These are phyloP conservation scores for Drosophila barbarae DNA, from an alignment of 2,888 invertebrate genomes.

Conservation along the genomic window DNA sequence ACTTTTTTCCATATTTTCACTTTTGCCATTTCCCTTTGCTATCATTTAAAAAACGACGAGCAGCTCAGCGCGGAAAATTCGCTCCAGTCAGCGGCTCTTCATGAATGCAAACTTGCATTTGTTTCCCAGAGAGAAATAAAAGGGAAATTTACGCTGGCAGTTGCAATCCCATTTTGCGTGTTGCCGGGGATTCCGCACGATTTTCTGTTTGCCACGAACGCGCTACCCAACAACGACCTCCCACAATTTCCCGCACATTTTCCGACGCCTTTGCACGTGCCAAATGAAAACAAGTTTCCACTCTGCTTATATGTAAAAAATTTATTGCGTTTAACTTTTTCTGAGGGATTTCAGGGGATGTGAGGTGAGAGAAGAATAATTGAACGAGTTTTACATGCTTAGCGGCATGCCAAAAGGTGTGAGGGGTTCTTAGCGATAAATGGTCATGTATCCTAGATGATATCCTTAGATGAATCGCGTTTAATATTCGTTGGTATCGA, in stretches of 20 bases:
- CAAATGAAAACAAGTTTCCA: slow-evolving; percentile 37
- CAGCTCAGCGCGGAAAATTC: slow-evolving; percentile 9
- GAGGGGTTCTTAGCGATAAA: slow-evolving; percentile 30
- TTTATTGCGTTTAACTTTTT: slow-evolving; percentile 65
- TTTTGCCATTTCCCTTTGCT: slow-evolving; percentile 20
- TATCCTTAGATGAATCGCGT: slow-evolving; percentile 47
- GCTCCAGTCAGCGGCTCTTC: slow-evolving; percentile 10
- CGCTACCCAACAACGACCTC: slow-evolving; percentile 4
- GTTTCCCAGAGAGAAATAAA: slow-evolving; percentile 14
- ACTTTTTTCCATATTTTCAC: slow-evolving; percentile 10
- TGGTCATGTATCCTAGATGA: slow-evolving; percentile 13
- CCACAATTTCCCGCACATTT: slow-evolving; percentile 14
- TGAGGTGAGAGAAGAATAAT: background rate
- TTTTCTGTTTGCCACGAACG: slow-evolving; percentile 43
- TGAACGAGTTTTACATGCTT: slow-evolving; percentile 60
- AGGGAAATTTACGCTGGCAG: slow-evolving; percentile 63
- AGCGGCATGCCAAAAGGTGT: slow-evolving; percentile 50
- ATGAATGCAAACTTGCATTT: slow-evolving; percentile 27
- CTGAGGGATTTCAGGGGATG: slow-evolving; percentile 8
- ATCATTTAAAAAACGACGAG: slow-evolving; percentile 2
- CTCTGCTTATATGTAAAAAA: slow-evolving; percentile 53
- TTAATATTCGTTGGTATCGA: slow-evolving; percentile 51
- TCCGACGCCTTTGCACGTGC: slow-evolving; percentile 16
- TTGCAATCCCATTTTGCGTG: slow-evolving; percentile 63
- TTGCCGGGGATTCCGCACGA: slow-evolving; percentile 52